These are phyloP conservation scores for Lanius ludovicianus DNA, from an alignment of 2,113 vertebrate species.

Conservation along the genomic window DNA sequence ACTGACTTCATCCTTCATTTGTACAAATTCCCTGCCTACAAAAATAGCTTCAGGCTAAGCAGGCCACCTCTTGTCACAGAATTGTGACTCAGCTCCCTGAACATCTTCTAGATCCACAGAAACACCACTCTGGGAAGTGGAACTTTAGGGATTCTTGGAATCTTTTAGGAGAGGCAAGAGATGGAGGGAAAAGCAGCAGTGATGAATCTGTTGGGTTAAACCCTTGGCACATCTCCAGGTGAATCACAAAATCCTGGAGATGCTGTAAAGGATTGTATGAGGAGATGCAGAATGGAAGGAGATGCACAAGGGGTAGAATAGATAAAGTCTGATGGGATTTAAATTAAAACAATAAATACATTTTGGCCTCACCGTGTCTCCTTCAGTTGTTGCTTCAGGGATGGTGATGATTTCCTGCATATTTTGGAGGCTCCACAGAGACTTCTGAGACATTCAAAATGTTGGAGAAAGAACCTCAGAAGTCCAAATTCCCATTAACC, in stretches of 20 bases:
- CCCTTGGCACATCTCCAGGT: neutral
- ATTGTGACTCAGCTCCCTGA: neutral
- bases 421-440: neutral
- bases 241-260: neutral
- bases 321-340: neutral
- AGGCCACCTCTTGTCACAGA: neutral
- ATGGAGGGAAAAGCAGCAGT: neutral
- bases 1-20: neutral
- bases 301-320: neutral
- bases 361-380: neutral
- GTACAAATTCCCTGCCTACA: neutral
- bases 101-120: neutral
- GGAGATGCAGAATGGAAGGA: neutral
- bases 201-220: too few relatives aligned
- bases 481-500: neutral
- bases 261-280: neutral
- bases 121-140: accelerated
- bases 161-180: neutral
- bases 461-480: neutral
- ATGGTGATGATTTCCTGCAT: neutral
- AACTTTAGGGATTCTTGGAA: neutral
- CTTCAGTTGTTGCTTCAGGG: neutral
- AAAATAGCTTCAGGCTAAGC: neutral
- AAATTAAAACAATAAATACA: neutral
- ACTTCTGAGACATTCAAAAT: neutral